phyloP scores from a whole-genome alignment of 2,888 invertebrate genomes.

The Andrena trimmerana region DNA sequence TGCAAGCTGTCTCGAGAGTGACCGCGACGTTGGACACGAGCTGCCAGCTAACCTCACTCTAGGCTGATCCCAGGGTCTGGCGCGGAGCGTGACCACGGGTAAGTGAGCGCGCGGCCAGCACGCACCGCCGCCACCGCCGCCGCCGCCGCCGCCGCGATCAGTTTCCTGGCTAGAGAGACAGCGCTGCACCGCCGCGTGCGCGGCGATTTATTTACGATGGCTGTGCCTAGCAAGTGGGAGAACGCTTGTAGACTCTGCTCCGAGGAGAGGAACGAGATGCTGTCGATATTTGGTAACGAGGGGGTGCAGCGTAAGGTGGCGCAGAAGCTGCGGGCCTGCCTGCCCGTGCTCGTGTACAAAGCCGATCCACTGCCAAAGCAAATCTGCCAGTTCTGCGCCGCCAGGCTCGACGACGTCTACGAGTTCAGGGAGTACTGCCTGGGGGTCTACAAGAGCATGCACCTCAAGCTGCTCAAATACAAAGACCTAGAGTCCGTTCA shows the following conservation, averaged over 20 bases:
- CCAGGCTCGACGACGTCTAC: constrained; percentile 78
- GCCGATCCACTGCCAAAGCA: constrained; percentile 81
- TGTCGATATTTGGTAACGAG: constrained; percentile 79
- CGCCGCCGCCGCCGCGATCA: constrained; percentile 8
- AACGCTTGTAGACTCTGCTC: constrained; percentile 79
- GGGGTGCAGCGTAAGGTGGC: constrained; percentile 77
- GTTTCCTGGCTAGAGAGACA: background rate
- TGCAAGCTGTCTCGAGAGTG: background rate
- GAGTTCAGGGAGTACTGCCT: constrained; percentile 80
- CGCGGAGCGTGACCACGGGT: constrained; percentile 22
- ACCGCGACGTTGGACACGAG: constrained; percentile 18
- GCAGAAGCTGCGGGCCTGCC: constrained; percentile 78
- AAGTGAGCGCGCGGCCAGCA: constrained; percentile 11
- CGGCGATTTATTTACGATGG: constrained; percentile 60
- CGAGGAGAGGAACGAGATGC: constrained; percentile 79
- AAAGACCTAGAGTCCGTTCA: constrained; percentile 74
- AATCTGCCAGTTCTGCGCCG: constrained; percentile 81
- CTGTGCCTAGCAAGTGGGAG: constrained; percentile 71
- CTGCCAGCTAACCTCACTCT: constrained; percentile 63
- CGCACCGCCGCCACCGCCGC: constrained; percentile 1
- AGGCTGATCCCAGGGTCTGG: constrained; percentile 20
- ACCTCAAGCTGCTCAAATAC: constrained; percentile 70
- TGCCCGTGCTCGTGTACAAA: constrained; percentile 80
- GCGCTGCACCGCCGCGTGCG: background rate
- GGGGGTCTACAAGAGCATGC: constrained; percentile 78